These are phyloP conservation scores for Coremacera marginata DNA, from an alignment of 2,888 invertebrate species.

Conservation along the genomic window DNA sequence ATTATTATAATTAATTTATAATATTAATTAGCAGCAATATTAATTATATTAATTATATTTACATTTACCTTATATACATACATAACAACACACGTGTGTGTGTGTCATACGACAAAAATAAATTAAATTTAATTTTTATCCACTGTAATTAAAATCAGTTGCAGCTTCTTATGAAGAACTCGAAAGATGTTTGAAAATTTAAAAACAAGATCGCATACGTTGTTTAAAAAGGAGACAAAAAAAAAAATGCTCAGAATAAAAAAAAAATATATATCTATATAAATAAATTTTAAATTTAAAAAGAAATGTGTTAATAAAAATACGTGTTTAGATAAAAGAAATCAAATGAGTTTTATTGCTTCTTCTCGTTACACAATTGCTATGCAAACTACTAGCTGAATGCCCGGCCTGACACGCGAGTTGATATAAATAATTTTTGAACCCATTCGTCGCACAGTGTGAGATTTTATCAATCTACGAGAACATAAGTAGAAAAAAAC, in stretches of 20 bases:
- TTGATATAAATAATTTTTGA: too few species aligned
- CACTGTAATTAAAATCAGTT: constrained; percentile 14
- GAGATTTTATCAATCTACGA: too few species aligned
- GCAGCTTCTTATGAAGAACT: neutral
- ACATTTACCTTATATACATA: constrained; percentile 15
- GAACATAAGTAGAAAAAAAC: too few species aligned
- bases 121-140: constrained; percentile 19
- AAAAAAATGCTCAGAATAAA: neutral
- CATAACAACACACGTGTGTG: neutral
- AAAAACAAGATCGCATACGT: neutral
- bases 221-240: neutral
- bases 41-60: constrained; percentile 29
- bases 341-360: neutral
- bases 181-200: neutral
- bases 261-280: neutral
- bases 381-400: too few species aligned
- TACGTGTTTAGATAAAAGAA: constrained; percentile 68
- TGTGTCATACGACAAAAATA: neutral
- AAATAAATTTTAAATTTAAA: constrained; percentile 2
- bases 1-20: constrained; percentile 11
- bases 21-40: constrained; percentile 26
- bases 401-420: too few species aligned
- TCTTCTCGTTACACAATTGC: too few species aligned
- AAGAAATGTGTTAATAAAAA: constrained; percentile 66
- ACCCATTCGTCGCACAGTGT: too few species aligned